Evolutionary conservation across 2,113 vertebrate species (phyloP).

Genomic region (Mesitornis unicolor): DNA sequence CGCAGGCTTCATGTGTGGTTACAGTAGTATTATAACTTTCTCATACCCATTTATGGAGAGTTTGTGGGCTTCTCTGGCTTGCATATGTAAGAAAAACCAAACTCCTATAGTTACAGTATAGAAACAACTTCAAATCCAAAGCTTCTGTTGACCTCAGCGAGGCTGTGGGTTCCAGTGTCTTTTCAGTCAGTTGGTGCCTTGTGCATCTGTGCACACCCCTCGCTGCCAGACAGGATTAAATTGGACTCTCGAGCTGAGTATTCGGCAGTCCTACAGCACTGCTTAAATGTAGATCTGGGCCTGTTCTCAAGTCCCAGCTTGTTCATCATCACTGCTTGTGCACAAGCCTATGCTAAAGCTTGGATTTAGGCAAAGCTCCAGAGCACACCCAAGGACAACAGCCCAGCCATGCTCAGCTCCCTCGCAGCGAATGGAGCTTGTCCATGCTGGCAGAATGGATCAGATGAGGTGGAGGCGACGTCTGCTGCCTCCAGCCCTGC

Average conservation of each 20-base stretch:
- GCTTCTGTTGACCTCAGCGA: background rate
- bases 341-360: background rate
- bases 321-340: slow-evolving; percentile 10
- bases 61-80: background rate
- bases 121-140: background rate
- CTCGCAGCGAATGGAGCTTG: fast-evolving
- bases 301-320: slow-evolving; percentile 18
- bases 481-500: background rate
- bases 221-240: background rate
- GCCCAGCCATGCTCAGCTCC: background rate
- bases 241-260: background rate
- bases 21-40: background rate
- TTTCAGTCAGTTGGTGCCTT: background rate
- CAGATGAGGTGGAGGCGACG: fast-evolving
- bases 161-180: background rate
- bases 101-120: background rate
- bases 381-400: slow-evolving; percentile 1
- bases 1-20: background rate
- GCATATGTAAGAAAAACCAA: background rate
- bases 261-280: background rate
- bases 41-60: background rate
- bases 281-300: background rate
- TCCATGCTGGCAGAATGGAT: background rate
- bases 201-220: background rate
- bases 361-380: slow-evolving; percentile 52